Evolutionary conservation across 1,140 invertebrate species (phyloP), one percentile per base, ranked within the genome.

Genomic region (Delia radicum): DNA sequence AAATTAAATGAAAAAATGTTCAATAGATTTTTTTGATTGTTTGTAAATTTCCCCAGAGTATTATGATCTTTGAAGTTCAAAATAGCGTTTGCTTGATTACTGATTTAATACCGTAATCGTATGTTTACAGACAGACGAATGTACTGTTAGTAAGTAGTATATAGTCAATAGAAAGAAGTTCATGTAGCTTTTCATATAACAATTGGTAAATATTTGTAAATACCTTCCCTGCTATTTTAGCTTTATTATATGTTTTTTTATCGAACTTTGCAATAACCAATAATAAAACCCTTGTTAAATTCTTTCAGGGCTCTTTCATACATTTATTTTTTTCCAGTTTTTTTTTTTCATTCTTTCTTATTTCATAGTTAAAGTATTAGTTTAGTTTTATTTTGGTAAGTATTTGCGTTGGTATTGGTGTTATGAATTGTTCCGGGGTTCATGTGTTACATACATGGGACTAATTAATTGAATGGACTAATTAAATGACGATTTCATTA

Each of bases 1-100:
- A 18, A n/a, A 21, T 13, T 6, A n/a, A 48, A 18, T 48, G 15
- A 21, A 0, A 21, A 4, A 18, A 55, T 55, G 18, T 55, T 55
- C 46, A 55, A 55, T 55, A 55, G 46, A 55, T 55, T 55, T 55
- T 69, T 69, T 69, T 69, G 65, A 69, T 69, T 69, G 63, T 67
- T 67, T 67, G 65, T 69, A 69, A 69, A 69, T 69, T 69, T 69
- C 65, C 65, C 65, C 65, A 69, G 65, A 69, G 65, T 69, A 69
- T 69, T 69, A 33, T 69, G 65, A 69, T 69, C 65, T 69, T 69
- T 69, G 65, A 69, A 69, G 65, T 69, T 69, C 28, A 69, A 69
- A 69, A 69, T 69, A 69, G 65, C 65, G 65, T 69, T 55, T 33
- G 65, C 65, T 29, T 69, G 65, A 69, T 69, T 69, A 69, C 65